These are phyloP conservation scores for Sapajus apella DNA, from an alignment of 2,113 vertebrate genomes.

Conservation along the genomic window DNA sequence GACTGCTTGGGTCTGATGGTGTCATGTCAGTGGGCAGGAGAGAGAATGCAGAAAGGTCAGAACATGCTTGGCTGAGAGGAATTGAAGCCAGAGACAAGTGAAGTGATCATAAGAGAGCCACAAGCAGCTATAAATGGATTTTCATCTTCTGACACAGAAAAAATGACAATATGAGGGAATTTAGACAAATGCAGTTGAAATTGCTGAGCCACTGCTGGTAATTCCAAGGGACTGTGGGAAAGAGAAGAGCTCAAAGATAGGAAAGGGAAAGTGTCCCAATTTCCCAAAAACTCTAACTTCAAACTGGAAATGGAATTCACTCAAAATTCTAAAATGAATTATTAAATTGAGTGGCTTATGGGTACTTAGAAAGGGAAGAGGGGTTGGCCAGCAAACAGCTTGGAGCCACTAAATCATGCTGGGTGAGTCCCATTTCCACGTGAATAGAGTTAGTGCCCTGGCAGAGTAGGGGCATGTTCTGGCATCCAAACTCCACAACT, in stretches of 20 bases:
- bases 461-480: not conserved
- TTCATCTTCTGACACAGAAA: conserved; percentile 58
- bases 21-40: not conserved
- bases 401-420: not conserved
- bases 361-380: conserved; percentile 26
- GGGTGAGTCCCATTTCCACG: not conserved
- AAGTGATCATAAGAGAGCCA: conserved; percentile 37
- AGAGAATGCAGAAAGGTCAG: conserved; percentile 50
- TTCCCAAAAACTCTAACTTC: conserved; percentile 59
- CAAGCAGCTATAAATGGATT: conserved; percentile 56
- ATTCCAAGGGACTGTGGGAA: conserved; percentile 38
- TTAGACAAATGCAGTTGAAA: conserved; percentile 60
- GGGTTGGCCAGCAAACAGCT: not conserved
- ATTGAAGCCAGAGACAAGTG: conserved; percentile 57
- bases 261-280: conserved; percentile 47
- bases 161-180: conserved; percentile 54
- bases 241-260: conserved; percentile 42
- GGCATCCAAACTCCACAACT: not conserved
- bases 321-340: conserved; percentile 61
- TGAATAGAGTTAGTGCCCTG: conserved; percentile 11
- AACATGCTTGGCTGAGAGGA: conserved; percentile 49
- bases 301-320: conserved; percentile 57
- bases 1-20: conserved; percentile 16
- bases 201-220: conserved; percentile 45
- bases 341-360: conserved; percentile 53